phyloP scores from a whole-genome alignment of 2,113 vertebrate genomes.

The Sinocyclocheilus anshuiensis region DNA sequence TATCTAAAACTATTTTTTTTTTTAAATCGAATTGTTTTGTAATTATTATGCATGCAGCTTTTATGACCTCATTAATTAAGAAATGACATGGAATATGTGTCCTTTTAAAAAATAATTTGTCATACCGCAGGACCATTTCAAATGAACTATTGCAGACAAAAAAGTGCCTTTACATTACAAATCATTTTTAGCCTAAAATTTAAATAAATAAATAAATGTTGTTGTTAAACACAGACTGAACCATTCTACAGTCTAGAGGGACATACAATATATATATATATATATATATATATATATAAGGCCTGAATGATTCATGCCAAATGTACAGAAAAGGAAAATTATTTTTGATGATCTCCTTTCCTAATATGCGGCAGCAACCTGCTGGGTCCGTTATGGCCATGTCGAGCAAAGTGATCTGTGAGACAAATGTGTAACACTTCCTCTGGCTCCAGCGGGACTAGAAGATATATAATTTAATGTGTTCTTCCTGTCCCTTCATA shows the following conservation, averaged over 20 bases:
- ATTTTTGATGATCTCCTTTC: conserved; percentile 27
- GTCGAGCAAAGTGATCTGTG: not conserved
- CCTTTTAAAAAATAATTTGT: not conserved
- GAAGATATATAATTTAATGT: conserved; percentile 19
- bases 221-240: too few species aligned
- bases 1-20: not conserved
- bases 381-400: not conserved
- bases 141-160: not conserved
- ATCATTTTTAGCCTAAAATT: not conserved
- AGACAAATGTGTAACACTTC: conserved; percentile 42
- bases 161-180: not conserved
- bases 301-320: not conserved
- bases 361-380: conserved; percentile 3
- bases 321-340: conserved; percentile 19
- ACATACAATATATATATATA: too few species aligned
- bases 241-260: too few species aligned
- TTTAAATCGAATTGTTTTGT: too few species aligned
- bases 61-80: not conserved
- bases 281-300: not conserved
- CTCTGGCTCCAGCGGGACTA: conserved; percentile 38
- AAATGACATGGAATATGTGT: not conserved
- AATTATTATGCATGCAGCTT: conserved; percentile 1
- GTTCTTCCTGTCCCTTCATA: not conserved
- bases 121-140: not conserved
- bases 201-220: not conserved